phyloP scores from a whole-genome alignment of 1,140 invertebrate species.

The Caerostris darwini region DNA sequence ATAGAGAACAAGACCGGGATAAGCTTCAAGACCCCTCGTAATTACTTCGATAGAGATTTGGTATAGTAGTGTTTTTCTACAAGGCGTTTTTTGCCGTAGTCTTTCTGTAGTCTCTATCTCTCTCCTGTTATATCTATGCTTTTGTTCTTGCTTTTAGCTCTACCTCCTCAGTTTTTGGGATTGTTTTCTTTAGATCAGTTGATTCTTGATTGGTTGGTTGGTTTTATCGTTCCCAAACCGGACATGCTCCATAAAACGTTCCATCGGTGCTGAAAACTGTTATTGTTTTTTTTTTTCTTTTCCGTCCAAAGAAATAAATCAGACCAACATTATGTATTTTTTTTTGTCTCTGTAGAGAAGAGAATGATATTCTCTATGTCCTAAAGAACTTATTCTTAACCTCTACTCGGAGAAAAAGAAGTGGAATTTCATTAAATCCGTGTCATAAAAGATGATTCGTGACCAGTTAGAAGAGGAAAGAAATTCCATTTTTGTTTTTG shows the following conservation, averaged over 20 bases:
- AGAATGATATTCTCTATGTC: neutral
- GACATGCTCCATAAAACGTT: constrained; percentile 47
- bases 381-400: neutral
- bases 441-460: constrained; percentile 14
- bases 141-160: neutral
- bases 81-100: neutral
- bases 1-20: constrained; percentile 47
- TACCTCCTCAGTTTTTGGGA: neutral
- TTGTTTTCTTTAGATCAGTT: constrained; percentile 49
- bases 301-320: constrained; percentile 18
- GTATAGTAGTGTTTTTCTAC: neutral
- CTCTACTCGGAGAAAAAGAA: neutral
- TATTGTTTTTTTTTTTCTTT: neutral
- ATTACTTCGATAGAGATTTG: constrained; percentile 60
- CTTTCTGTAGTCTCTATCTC: neutral
- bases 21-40: constrained; percentile 43
- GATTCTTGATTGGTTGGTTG: constrained; percentile 61
- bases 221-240: constrained; percentile 43
- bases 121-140: neutral
- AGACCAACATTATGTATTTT: constrained; percentile 16
- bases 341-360: neutral
- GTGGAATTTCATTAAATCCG: constrained; percentile 21
- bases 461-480: neutral
- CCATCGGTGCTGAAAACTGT: constrained; percentile 30
- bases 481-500: neutral